A percentile compares a stretch with the other conserved stretches of the same genome.
Evolutionary conservation across 1,140 invertebrate genomes (phyloP).

Genomic region (Drosophila bocqueti): DNA sequence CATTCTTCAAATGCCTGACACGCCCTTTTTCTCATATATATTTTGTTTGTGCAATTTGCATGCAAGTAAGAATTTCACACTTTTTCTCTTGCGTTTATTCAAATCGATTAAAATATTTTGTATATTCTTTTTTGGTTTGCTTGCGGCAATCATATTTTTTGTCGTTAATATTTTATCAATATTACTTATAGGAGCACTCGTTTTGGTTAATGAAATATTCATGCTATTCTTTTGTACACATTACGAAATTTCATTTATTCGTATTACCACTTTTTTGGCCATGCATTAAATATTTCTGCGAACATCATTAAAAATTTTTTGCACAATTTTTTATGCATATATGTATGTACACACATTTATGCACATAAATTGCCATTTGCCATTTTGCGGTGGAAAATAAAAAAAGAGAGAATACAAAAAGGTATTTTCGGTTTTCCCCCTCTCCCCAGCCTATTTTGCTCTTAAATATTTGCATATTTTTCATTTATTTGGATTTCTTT

Average conservation of each 20-base stretch:
- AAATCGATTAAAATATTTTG: conserved; percentile 23
- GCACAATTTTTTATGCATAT: conserved; percentile 32
- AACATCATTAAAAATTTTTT: conserved; percentile 57
- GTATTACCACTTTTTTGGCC: conserved; percentile 17
- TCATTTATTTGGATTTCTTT: conserved; percentile 56
- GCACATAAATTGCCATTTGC: conserved; percentile 69
- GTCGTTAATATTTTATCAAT: conserved; percentile 32
- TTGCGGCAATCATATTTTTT: conserved; percentile 13
- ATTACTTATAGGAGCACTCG: conserved; percentile 2
- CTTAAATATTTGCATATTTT: conserved; percentile 65
- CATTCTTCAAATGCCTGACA: conserved; percentile 44
- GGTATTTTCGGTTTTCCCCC: conserved; percentile 23
- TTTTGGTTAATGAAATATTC: conserved; percentile 38
- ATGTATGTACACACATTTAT: conserved; percentile 53
- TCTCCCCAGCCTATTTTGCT: conserved; percentile 17
- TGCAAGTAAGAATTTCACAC: conserved; percentile 32
- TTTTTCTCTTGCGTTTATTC: conserved; percentile 3
- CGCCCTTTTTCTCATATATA: conserved; percentile 2
- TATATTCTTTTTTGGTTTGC: conserved; percentile 8
- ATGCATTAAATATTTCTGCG: conserved; percentile 58
- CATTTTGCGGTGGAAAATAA: conserved; percentile 52
- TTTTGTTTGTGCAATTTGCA: conserved; percentile 14
- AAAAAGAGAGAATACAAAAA: conserved; percentile 35
- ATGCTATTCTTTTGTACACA: conserved; percentile 18
- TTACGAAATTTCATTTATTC: conserved; percentile 19